Conservation (phyloP, 1,140 invertebrate genomes). For the Drosophila guanche region DNA sequence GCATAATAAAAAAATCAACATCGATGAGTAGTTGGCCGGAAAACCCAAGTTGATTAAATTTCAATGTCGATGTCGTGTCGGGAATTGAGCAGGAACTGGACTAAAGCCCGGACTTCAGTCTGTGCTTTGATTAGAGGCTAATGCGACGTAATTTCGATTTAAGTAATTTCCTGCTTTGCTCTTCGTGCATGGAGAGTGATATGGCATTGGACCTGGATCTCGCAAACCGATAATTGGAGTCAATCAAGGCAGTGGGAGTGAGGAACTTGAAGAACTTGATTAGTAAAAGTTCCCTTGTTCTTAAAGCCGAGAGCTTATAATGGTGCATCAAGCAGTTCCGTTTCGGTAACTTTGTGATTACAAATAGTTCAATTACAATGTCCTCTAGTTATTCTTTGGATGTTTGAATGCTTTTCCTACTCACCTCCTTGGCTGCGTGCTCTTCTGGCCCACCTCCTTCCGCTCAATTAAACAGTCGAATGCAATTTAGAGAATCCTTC, state of each 20-base stretch:
- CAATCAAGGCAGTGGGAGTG: conserved; percentile 54
- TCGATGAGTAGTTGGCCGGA: conserved; percentile 64
- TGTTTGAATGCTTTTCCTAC: neutral
- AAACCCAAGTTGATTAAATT: conserved; percentile 81
- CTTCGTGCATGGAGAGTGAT: conserved; percentile 53
- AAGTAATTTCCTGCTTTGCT: conserved; percentile 70
- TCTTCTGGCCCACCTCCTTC: conserved; percentile 47
- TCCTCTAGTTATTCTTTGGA: neutral
- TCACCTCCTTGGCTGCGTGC: neutral
- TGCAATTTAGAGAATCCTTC: conserved; percentile 61
- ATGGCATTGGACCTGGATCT: conserved; percentile 20
- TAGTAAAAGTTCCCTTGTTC: conserved; percentile 28
- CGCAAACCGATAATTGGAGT: conserved; percentile 64
- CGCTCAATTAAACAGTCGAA: conserved; percentile 75
- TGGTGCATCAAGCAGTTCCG: neutral
- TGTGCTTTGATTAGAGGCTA: conserved; percentile 26
- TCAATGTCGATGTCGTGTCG: conserved; percentile 59
- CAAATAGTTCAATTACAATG: conserved; percentile 3
- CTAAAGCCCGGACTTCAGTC: neutral
- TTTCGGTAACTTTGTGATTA: conserved; percentile 3
- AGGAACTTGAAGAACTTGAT: conserved; percentile 26
- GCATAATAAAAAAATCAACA: conserved; percentile 76
- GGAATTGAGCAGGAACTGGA: conserved; percentile 21
- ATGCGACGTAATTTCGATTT: conserved; percentile 79
- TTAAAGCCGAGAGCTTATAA: neutral